A percentile compares a stretch with the other conserved stretches of the same genome.
Conservation (phyloP, 1,140 invertebrate species). For the Drosophila aff. region DNA sequence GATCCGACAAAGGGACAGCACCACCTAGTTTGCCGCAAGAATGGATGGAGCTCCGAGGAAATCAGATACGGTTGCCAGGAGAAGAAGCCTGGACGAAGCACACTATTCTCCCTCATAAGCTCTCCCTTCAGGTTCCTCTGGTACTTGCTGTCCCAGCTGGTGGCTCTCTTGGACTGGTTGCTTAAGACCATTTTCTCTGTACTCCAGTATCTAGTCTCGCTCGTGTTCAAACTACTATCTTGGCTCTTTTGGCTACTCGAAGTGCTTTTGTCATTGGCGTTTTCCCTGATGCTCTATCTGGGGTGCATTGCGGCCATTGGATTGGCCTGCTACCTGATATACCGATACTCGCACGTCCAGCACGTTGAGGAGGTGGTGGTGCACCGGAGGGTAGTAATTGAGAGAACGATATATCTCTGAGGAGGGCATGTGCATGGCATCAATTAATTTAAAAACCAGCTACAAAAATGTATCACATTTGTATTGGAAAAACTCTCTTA, state of each 20-base stretch:
- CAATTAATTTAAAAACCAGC: too few species aligned
- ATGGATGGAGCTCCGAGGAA: background rate
- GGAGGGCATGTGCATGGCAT: too few species aligned
- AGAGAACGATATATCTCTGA: too few species aligned
- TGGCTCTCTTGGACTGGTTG: background rate
- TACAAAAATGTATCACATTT: slow-evolving; percentile 1
- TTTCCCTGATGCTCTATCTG: background rate
- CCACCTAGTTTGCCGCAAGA: background rate
- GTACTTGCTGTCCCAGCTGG: background rate
- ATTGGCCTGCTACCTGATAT: background rate
- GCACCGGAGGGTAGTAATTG: too few species aligned
- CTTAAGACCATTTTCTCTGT: background rate
- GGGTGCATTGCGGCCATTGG: background rate
- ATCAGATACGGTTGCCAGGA: background rate
- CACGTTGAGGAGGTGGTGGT: too few species aligned
- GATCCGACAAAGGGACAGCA: background rate
- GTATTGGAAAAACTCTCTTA: slow-evolving; percentile 4
- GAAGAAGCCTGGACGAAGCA: background rate
- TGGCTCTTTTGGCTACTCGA: background rate
- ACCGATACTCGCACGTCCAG: too few species aligned
- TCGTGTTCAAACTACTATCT: background rate
- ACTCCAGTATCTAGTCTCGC: too few species aligned
- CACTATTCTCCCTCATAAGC: background rate
- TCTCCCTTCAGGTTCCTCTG: background rate
- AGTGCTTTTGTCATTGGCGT: background rate